A percentile compares a stretch with the other conserved stretches of the same genome.
phyloP scores from a whole-genome alignment of 1,140 invertebrate species.

The Micrasema minimum region DNA sequence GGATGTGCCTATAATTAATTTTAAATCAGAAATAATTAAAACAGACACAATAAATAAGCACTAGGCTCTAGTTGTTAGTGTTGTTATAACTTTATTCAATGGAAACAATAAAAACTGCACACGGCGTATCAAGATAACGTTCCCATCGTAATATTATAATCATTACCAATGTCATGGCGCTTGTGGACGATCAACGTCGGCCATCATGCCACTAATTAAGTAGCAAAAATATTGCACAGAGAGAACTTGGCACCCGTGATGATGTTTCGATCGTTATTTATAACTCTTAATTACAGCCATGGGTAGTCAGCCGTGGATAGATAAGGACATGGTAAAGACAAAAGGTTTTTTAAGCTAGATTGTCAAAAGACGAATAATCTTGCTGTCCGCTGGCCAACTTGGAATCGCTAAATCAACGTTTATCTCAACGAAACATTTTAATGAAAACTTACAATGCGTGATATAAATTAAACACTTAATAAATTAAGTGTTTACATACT shows the following conservation, averaged over 20 bases:
- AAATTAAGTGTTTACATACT: no score
- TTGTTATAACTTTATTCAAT: background rate
- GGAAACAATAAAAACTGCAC: constrained; percentile 13
- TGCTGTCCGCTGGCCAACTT: no score
- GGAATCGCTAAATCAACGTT: no score
- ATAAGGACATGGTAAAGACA: background rate
- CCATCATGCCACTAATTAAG: no score
- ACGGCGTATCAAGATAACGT: no score
- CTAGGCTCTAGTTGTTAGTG: background rate
- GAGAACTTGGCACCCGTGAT: background rate
- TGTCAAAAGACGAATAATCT: no score
- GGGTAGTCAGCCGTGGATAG: background rate
- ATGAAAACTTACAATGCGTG: no score
- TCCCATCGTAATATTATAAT: background rate
- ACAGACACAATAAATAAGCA: constrained; percentile 5
- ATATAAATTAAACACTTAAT: no score
- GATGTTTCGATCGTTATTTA: background rate
- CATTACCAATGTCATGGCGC: constrained; percentile 14
- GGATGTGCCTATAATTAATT: constrained; percentile 15
- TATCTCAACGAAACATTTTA: no score
- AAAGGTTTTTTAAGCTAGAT: background rate
- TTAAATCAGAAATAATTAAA: constrained; percentile 22
- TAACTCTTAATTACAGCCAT: background rate
- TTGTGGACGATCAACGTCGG: background rate
- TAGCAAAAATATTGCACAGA: no score